Evolutionary conservation across 2,888 invertebrate genomes (phyloP).

Genomic region (Dolomedes plantarius): DNA sequence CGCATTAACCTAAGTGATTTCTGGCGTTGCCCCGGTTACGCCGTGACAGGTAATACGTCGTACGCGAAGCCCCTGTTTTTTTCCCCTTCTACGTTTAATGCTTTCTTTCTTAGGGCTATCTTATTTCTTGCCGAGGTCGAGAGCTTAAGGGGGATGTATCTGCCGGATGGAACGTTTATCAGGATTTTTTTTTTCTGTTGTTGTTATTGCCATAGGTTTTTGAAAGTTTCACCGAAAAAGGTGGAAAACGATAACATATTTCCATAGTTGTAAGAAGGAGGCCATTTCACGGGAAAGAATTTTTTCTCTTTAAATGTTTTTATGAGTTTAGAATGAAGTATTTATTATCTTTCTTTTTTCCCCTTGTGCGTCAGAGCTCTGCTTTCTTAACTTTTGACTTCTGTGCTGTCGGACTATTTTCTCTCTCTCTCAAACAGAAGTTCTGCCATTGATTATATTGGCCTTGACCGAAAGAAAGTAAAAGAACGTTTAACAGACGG

Average conservation of each 20-base stretch:
- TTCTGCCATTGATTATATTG: too few species aligned
- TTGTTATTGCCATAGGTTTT: not conserved
- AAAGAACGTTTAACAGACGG: too few species aligned
- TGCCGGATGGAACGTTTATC: not conserved
- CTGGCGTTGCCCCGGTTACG: conserved; percentile 66
- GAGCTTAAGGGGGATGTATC: conserved; percentile 25
- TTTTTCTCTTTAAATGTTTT: too few species aligned
- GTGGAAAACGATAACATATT: not conserved
- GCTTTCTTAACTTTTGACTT: too few species aligned
- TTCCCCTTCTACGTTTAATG: conserved; percentile 8
- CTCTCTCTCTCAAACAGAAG: too few species aligned
- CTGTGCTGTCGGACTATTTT: too few species aligned
- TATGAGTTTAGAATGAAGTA: too few species aligned
- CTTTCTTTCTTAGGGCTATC: conserved; percentile 18
- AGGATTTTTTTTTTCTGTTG: not conserved
- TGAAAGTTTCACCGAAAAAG: not conserved
- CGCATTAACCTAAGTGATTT: conserved; percentile 72
- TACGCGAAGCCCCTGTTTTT: conserved; percentile 11
- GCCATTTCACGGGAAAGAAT: too few species aligned
- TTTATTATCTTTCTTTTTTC: too few species aligned
- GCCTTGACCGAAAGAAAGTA: too few species aligned
- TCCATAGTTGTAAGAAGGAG: not conserved
- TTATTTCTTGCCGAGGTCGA: conserved; percentile 27
- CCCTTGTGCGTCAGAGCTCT: too few species aligned
- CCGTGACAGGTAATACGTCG: conserved; percentile 69